These are phyloP conservation scores for Latrodectus geometricus DNA, from an alignment of 1,140 invertebrate genomes.

Conservation along the genomic window DNA sequence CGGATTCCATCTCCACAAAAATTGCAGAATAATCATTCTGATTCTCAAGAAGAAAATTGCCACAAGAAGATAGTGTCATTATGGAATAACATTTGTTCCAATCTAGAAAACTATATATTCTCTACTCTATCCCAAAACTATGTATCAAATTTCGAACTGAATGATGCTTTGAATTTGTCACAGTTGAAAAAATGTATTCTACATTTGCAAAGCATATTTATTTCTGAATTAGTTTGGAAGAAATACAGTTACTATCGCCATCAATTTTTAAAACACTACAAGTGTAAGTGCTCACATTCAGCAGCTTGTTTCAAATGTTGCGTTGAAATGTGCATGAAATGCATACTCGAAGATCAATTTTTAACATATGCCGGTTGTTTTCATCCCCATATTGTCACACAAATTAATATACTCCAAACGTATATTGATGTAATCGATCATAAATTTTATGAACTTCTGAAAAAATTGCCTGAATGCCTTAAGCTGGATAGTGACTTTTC, in stretches of 20 bases:
- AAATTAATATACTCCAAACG: conserved; percentile 28
- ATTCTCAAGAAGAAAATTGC: not conserved
- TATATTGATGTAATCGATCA: conserved; percentile 37
- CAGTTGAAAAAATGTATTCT: conserved; percentile 9
- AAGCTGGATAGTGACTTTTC: not conserved
- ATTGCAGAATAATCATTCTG: not conserved
- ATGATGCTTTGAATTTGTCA: conserved; percentile 27
- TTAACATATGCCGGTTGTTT: conserved; percentile 42
- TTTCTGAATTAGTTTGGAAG: conserved; percentile 34
- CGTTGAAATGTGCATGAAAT: conserved; percentile 16
- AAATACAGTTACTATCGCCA: conserved; percentile 16
- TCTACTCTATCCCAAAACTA: conserved; percentile 12
- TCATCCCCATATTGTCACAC: conserved; percentile 34
- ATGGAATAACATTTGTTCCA: conserved; percentile 42
- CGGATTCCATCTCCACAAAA: not conserved
- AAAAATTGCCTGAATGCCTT: not conserved
- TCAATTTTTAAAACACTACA: conserved; percentile 11
- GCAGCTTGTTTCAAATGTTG: conserved; percentile 34
- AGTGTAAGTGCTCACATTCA: not conserved
- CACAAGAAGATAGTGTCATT: not conserved
- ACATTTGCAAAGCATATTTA: conserved; percentile 18
- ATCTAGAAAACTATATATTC: conserved; percentile 11
- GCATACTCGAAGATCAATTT: conserved; percentile 35
- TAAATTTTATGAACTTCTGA: conserved; percentile 28
- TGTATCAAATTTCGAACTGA: not conserved